Evolutionary conservation across 2,888 invertebrate genomes (phyloP), one percentile per base, ranked within the genome.

Genomic region (Eupithecia tripunctaria): DNA sequence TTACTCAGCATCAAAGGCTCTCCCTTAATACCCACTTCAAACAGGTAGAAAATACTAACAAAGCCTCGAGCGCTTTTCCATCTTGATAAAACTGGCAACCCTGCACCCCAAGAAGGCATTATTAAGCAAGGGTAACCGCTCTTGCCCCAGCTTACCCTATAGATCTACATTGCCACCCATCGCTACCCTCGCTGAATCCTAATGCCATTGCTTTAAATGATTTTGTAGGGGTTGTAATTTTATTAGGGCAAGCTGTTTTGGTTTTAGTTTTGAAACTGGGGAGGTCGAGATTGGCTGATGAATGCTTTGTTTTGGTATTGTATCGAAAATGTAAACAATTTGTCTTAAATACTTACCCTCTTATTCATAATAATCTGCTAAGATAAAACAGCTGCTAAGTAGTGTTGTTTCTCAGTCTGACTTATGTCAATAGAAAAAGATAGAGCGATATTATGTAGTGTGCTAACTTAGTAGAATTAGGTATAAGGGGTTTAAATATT

Each of bases 161-260:
- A 68, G 70, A 72, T 72, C 67, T 67, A 67, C 65, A 64, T 64
- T 21, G 62, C 66, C 68, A 71, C 75, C 73, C 43, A 47, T 47
- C 47, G 47, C 2, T 47, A 47, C 47, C 47, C 72, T 63, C 21
- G 32, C 59, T 67, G 73, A 63, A 73, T 75, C 36, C 73, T 67
- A 73, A 73, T 71, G 60, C 29, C 68, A 47, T 64, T 60, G 51
- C 68, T 63, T 63, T 71, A 74, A 73, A 73, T 75, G 77, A 77
- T 77, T 77, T 72, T 70, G 62, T 76, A 73, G 60, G 68, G 72
- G 69, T 64, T 38, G 71, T 66, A 62, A 72, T 76, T 74, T 73
- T 71, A 73, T 76, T 71, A 71, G 38, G 67, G 69, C 36, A 70
- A 47, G 65, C 63, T 63, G 62, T 63, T 72, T 66, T 41, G 60